Evolutionary conservation across 2,113 vertebrate species (phyloP).

Genomic region (Danio rerio): GRCz12tu NC_133190.1:21322501-21323000

Average conservation of each 20-base stretch:
- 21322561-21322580: background rate
- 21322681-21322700: constrained; percentile 26
- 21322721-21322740: constrained; percentile 35
- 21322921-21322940: background rate
- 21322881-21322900: constrained; percentile 40
- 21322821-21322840: constrained; percentile 40
- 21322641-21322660: constrained; percentile 25
- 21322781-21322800: constrained; percentile 33
- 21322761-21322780: constrained; percentile 22
- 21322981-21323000: background rate
- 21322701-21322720: constrained; percentile 46
- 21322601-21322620: background rate
- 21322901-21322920: constrained; percentile 5
- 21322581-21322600: background rate
- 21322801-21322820: constrained; percentile 34
- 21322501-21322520: constrained; percentile 21
- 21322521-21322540: constrained; percentile 37
- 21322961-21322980: background rate
- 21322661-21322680: constrained; percentile 37
- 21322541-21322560: background rate
- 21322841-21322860: constrained; percentile 41
- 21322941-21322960: background rate
- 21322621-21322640: constrained; percentile 36
- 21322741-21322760: constrained; percentile 31
- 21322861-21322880: constrained; percentile 45